These are phyloP conservation scores for Cynocephalus volans DNA, from an alignment of 2,113 vertebrate species.

Conservation along the genomic window DNA sequence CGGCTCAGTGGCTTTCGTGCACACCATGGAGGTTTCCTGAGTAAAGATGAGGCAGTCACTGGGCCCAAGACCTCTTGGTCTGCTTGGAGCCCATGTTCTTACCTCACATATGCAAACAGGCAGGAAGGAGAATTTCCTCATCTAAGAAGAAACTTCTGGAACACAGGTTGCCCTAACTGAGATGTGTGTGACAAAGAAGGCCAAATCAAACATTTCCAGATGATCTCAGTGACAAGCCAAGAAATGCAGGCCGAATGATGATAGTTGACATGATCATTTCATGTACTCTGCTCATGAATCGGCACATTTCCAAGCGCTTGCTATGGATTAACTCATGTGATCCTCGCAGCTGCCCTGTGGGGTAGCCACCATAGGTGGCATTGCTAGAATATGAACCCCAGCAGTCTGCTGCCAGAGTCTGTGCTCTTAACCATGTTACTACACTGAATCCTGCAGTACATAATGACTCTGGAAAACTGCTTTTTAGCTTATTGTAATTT, in stretches of 20 bases:
- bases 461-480: conserved; percentile 13
- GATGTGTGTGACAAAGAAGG: neutral
- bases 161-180: neutral
- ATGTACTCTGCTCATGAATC: neutral
- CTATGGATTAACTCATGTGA: neutral
- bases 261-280: neutral
- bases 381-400: neutral
- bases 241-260: neutral
- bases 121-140: neutral
- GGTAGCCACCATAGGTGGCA: neutral
- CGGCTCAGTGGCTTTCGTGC: neutral
- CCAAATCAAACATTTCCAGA: neutral
- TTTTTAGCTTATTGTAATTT: conserved; percentile 41
- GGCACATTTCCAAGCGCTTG: neutral
- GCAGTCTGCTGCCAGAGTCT: neutral
- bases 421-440: neutral
- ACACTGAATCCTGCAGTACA: neutral
- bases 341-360: neutral
- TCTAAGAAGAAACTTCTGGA: conserved; percentile 20
- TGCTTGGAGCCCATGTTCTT: neutral
- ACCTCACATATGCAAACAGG: neutral
- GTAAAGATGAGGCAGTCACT: neutral
- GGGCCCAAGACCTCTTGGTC: neutral
- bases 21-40: neutral
- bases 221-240: neutral